phyloP scores from a whole-genome alignment of 2,888 invertebrate species.

The Brenthis daphne region DNA sequence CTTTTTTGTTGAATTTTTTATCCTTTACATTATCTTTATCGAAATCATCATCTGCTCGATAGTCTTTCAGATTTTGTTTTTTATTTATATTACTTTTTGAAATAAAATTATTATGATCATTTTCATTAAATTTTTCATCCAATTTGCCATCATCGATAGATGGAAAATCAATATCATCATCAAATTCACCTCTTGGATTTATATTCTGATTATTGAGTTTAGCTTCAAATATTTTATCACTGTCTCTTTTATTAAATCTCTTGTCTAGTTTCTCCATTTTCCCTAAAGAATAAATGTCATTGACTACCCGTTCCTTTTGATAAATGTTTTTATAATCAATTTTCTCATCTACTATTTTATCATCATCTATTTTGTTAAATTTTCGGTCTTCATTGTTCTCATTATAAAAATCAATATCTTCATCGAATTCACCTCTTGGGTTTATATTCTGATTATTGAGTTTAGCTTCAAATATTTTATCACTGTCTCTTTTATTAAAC shows the following conservation, averaged over 20 bases:
- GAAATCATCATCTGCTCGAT: neutral
- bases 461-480: constrained; percentile 32
- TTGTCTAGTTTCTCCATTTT: constrained; percentile 46
- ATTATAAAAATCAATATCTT: constrained; percentile 12
- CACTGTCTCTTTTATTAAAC: constrained; percentile 38
- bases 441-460: constrained; percentile 20
- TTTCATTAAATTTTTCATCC: constrained; percentile 5
- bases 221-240: constrained; percentile 11
- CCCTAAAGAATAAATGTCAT: constrained; percentile 1
- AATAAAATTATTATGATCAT: neutral
- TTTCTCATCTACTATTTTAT: constrained; percentile 32
- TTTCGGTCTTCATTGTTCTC: too few species aligned
- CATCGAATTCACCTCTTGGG: constrained; percentile 37
- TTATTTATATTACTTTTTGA: constrained; percentile 31
- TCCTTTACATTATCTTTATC: neutral
- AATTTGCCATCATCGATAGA: neutral
- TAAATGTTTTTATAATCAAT: constrained; percentile 61
- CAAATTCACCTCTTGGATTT: neutral
- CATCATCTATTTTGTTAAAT: neutral
- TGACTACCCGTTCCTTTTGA: constrained; percentile 52
- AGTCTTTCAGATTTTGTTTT: constrained; percentile 1
- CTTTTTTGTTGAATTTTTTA: constrained; percentile 2
- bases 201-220: neutral
- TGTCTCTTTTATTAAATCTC: constrained; percentile 28
- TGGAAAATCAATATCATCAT: neutral